Base-by-base conservation (phyloP, 1,140 invertebrate species). In the Anoplolepis gracilipes region DNA sequence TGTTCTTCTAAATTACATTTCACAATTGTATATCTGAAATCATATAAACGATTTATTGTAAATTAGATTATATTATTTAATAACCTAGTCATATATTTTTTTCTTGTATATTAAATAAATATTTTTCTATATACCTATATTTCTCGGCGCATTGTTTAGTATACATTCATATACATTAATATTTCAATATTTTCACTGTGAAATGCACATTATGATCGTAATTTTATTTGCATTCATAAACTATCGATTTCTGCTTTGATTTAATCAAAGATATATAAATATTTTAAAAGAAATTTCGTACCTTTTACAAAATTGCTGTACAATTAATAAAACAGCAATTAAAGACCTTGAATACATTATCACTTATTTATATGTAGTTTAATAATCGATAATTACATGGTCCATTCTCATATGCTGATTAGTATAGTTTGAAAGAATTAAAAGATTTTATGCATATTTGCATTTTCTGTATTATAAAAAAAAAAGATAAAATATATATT, bases 321-420 rank as follows among this genome's bases (percentile, higher is more conserved):
- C 5, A 65, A 77, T 87, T 36, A 84, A 88, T 22, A 16, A 39
- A 88, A 61, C 62, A 88, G 28, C 59, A 79, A 88, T 55, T 59
- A 76, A 53, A 42, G 11, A 84, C 49, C 57, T 88, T 89, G 77
- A 89, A 84, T n/a, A n/a, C n/a, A n/a, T 36, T 78, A 88, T n/a
- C 8, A 39, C 59, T 84, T 76, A 75, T 25, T 84, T 76, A 78
- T 84, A 73, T 36, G 6, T 84, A 55, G 53, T 88, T 78, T 88
- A 88, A 88, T 64, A 25, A 88, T 84, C 49, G 61, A 42, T 57
- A 36, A 84, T 88, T 67, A 49, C 16, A 64, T 88, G 73, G 85
- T 90, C 85, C 62, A 65, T 64, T 90, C 33, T 89, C 49, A 61
- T 87, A 78, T 4, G 70, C 65, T 85, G 49, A 87, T 57, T 78